These are phyloP conservation scores for Limnodromus scolopaceus DNA, from an alignment of 2,797 vertebrate species.

Conservation along the genomic window DNA sequence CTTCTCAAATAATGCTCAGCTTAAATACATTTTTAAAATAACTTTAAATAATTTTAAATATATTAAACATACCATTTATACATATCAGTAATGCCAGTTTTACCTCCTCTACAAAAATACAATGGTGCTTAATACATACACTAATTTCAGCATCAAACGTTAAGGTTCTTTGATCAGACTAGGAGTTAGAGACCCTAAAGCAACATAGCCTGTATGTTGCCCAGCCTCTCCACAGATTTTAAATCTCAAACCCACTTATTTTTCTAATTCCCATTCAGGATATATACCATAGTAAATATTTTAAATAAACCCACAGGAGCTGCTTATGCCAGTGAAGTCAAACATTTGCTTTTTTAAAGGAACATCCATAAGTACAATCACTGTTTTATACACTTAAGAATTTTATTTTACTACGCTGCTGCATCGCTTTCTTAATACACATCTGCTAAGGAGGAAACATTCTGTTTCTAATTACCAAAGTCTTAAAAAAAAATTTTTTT, in stretches of 20 bases:
- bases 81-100: not conserved
- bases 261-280: not conserved
- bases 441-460: not conserved
- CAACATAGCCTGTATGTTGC: rapidly evolving
- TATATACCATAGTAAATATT: not conserved
- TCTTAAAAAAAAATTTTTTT: not conserved
- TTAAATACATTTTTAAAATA: rapidly evolving
- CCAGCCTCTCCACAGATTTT: not conserved
- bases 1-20: not conserved
- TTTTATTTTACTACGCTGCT: not conserved
- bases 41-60: not conserved
- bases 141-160: not conserved
- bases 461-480: conserved; percentile 2
- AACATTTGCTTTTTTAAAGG: not conserved
- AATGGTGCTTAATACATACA: rapidly evolving
- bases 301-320: not conserved
- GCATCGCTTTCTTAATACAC: not conserved
- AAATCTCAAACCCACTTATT: not conserved
- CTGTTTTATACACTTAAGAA: not conserved
- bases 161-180: not conserved
- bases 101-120: not conserved
- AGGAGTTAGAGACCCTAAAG: not conserved
- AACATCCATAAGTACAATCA: not conserved
- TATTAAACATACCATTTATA: rapidly evolving
- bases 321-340: not conserved